Evolutionary conservation across 2,888 invertebrate genomes (phyloP).

Genomic region (Maniola hyperantus): DNA sequence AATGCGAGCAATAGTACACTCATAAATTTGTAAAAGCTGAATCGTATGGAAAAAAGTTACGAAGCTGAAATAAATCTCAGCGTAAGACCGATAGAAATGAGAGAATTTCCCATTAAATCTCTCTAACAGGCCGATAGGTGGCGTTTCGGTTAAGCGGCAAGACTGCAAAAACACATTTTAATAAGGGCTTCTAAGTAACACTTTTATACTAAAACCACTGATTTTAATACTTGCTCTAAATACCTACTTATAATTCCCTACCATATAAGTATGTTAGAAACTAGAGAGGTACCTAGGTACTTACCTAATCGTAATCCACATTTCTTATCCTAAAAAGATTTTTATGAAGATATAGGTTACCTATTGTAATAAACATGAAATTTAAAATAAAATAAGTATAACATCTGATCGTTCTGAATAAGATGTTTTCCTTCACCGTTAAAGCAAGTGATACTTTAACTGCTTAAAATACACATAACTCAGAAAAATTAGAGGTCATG

Average conservation of each 20-base stretch:
- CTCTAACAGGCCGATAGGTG: constrained; percentile 72
- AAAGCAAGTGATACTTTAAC: too few species aligned
- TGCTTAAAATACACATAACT: too few species aligned
- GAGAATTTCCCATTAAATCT: constrained; percentile 74
- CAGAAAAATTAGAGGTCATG: too few species aligned
- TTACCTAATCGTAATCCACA: too few species aligned
- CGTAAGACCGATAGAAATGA: constrained; percentile 78
- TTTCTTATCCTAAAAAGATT: too few species aligned
- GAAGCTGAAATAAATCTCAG: constrained; percentile 66
- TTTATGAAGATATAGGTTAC: too few species aligned
- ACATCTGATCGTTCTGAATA: too few species aligned
- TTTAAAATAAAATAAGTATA: too few species aligned
- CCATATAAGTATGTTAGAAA: too few species aligned
- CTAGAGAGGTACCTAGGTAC: too few species aligned
- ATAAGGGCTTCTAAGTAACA: constrained; percentile 57
- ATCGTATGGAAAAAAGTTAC: constrained; percentile 74
- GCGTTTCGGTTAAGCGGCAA: constrained; percentile 63
- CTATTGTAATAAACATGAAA: too few species aligned
- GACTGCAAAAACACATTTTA: constrained; percentile 72
- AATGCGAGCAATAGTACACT: constrained; percentile 10
- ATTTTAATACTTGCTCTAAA: constrained; percentile 50
- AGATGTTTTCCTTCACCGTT: too few species aligned
- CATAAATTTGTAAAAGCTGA: constrained; percentile 53
- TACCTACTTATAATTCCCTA: neutral
- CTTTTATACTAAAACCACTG: constrained; percentile 36